Percentiles rank a stretch among this genome's conserved stretches.
These are phyloP conservation scores for Atherinomorus stipes DNA, from an alignment of 2,113 vertebrate genomes.

Conservation along the genomic window DNA sequence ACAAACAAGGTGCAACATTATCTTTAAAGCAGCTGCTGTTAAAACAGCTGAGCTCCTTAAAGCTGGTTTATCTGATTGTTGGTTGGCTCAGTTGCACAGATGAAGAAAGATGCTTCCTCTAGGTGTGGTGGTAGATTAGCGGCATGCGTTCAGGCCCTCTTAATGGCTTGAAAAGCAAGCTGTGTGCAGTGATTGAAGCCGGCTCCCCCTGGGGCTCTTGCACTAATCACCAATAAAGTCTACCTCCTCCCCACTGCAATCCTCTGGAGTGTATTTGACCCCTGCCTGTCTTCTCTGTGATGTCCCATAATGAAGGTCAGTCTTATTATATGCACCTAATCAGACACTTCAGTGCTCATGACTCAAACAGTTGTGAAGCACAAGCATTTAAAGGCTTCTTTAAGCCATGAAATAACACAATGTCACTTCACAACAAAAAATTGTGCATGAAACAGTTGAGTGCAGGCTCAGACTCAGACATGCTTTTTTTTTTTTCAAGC, in stretches of 20 bases:
- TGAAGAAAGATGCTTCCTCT: constrained; percentile 47
- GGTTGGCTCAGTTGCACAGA: not conserved
- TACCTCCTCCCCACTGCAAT: constrained; percentile 28
- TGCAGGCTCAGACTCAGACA: constrained; percentile 12
- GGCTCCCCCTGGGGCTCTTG: constrained; percentile 44
- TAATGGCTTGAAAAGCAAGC: constrained; percentile 38
- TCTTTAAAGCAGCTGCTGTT: not conserved
- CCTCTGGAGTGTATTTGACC: constrained; percentile 57
- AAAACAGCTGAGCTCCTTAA: constrained; percentile 10
- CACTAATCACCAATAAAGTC: constrained; percentile 70
- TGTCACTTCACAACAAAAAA: not conserved
- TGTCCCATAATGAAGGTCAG: constrained; percentile 56
- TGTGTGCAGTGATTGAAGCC: constrained; percentile 69
- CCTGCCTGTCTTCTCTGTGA: constrained; percentile 48
- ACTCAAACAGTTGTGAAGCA: constrained; percentile 10
- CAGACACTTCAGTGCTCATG: constrained; percentile 13
- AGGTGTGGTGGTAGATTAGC: constrained; percentile 52
- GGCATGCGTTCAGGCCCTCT: constrained; percentile 12
- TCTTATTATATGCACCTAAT: constrained; percentile 18
- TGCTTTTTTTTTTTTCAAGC: constrained; percentile 22
- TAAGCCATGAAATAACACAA: constrained; percentile 22
- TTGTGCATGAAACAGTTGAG: constrained; percentile 16
- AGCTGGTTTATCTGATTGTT: constrained; percentile 19
- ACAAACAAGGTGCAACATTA: not conserved
- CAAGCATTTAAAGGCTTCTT: not conserved